Conservation (phyloP, 2,888 invertebrate species). For the Crocallis elinguaria region DNA sequence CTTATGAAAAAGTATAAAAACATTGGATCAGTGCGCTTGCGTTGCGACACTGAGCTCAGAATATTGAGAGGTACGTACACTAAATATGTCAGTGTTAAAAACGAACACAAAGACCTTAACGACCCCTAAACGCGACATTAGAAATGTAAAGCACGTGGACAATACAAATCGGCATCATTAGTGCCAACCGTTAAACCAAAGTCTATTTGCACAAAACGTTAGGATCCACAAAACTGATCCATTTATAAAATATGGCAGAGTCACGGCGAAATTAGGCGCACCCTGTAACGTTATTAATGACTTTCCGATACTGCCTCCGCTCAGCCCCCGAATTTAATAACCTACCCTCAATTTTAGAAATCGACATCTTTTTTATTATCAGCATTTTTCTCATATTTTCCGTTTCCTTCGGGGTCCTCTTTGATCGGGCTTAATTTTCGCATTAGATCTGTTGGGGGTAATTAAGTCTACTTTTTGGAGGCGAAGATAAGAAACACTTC, state of each 20-base stretch:
- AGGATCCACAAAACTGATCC: conserved; percentile 59
- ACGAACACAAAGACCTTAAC: not conserved
- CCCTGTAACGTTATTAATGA: conserved; percentile 79
- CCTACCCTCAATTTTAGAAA: conserved; percentile 57
- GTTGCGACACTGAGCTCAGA: too few species aligned
- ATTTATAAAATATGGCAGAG: conserved; percentile 66
- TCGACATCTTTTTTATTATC: conserved; percentile 54
- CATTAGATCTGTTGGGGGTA: conserved; percentile 22
- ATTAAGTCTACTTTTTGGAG: conserved; percentile 8
- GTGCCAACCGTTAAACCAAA: conserved; percentile 28
- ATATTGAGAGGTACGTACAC: too few species aligned
- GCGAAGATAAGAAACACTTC: conserved; percentile 1
- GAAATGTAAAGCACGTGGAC: conserved; percentile 21
- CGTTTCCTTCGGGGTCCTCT: conserved; percentile 25
- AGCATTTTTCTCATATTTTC: conserved; percentile 38
- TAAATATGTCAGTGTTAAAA: not conserved
- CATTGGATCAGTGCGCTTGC: too few species aligned
- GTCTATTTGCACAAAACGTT: conserved; percentile 43
- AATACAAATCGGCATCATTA: conserved; percentile 21
- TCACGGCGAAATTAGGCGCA: conserved; percentile 75
- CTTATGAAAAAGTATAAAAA: too few species aligned
- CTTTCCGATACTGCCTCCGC: conserved; percentile 75
- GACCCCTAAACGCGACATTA: conserved; percentile 2
- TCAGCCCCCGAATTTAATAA: conserved; percentile 64
- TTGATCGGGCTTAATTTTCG: conserved; percentile 35